Percentiles rank a stretch among this genome's conserved stretches.
Conservation (phyloP, 2,797 vertebrate species). For the Urosaurus nigricauda region DNA sequence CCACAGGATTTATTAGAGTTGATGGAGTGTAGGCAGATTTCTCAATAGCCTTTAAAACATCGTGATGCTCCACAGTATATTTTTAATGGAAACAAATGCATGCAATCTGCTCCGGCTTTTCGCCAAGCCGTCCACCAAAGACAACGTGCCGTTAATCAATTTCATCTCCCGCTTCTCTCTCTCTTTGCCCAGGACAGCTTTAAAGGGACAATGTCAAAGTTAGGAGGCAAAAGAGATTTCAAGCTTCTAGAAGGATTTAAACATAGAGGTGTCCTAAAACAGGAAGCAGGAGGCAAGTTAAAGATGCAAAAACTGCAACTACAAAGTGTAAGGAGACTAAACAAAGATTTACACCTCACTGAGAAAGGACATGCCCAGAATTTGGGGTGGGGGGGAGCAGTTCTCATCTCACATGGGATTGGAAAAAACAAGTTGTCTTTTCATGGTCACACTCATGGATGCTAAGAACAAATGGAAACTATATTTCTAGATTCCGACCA, state of each 20-base stretch:
- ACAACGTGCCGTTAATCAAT: neutral
- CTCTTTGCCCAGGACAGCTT: neutral
- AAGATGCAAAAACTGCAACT: neutral
- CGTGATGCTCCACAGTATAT: conserved; percentile 45
- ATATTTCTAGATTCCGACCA: neutral
- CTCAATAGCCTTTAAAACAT: conserved; percentile 61
- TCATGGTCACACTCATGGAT: no score
- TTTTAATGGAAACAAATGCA: conserved; percentile 54
- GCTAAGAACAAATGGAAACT: neutral
- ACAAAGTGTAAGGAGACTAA: neutral
- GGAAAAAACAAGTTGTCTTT: neutral
- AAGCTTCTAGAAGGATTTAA: neutral
- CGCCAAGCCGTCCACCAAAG: conserved; percentile 23
- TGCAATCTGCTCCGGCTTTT: neutral
- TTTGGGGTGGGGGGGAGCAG: neutral
- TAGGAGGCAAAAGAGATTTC: neutral
- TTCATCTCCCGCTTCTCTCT: neutral
- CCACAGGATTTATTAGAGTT: conserved; percentile 58
- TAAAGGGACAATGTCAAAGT: rapidly evolving
- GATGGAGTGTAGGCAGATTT: conserved; percentile 66
- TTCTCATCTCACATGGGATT: neutral
- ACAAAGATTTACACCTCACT: neutral
- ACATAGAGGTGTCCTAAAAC: neutral
- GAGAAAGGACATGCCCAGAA: neutral
- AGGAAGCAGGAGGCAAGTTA: neutral